Percentiles rank a stretch among this genome's conserved stretches.
These are phyloP conservation scores for Xiphophorus hellerii DNA, from an alignment of 2,113 vertebrate genomes.

Conservation along the genomic window DNA sequence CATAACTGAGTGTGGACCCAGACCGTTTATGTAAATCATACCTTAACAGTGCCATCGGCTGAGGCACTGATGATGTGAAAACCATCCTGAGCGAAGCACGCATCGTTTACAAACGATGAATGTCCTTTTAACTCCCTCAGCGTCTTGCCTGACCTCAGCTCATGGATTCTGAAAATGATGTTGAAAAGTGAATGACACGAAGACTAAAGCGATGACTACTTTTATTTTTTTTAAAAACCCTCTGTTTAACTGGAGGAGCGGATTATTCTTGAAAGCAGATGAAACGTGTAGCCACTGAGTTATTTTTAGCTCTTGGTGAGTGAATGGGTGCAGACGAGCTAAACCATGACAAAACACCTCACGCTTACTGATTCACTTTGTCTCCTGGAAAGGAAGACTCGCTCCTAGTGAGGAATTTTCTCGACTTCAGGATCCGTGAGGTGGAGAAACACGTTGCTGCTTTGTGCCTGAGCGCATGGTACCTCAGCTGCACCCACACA, in stretches of 20 bases:
- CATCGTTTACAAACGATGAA: constrained; percentile 95
- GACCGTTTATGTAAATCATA: constrained; percentile 55
- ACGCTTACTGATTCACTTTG: constrained; percentile 28
- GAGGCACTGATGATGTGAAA: constrained; percentile 94
- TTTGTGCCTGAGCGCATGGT: constrained; percentile 63
- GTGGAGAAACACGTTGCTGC: constrained; percentile 58
- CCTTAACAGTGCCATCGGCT: constrained; percentile 97
- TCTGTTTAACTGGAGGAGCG: constrained; percentile 2
- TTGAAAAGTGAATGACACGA: not conserved
- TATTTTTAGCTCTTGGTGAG: constrained; percentile 60
- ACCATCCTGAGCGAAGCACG: constrained; percentile 91
- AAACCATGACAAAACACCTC: constrained; percentile 53
- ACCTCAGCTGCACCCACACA: constrained; percentile 62
- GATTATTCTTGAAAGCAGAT: constrained; percentile 14
- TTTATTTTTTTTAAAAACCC: not conserved
- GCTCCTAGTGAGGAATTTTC: constrained; percentile 39
- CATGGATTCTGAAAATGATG: constrained; percentile 86
- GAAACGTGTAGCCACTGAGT: constrained; percentile 25
- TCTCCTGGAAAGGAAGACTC: constrained; percentile 30
- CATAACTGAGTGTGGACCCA: not conserved
- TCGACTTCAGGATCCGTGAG: constrained; percentile 10
- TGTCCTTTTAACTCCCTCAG: constrained; percentile 94
- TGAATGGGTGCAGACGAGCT: constrained; percentile 42
- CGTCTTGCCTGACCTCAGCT: constrained; percentile 93
- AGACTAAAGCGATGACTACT: constrained; percentile 17